phyloP scores from a whole-genome alignment of 1,140 invertebrate genomes.

The Drosophila auraria region DNA sequence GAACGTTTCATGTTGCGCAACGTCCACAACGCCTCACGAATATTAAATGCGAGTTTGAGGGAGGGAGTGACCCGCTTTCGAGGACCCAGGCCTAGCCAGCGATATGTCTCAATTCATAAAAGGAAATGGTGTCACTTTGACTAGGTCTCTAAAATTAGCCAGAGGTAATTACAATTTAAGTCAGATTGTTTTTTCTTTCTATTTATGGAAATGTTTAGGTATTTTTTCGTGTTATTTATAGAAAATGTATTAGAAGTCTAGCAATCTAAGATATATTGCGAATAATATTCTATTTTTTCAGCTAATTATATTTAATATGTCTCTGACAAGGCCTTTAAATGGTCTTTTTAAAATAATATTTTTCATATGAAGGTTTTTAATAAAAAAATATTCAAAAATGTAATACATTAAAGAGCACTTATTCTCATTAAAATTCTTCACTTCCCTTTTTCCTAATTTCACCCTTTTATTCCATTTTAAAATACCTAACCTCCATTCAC shows the following conservation, averaged over 20 bases:
- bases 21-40: conserved; percentile 63
- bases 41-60: conserved; percentile 60
- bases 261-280: too few species aligned
- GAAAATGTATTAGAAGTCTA: background rate
- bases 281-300: too few species aligned
- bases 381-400: background rate
- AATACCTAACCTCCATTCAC: background rate
- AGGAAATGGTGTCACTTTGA: background rate
- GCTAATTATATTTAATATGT: too few species aligned
- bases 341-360: too few species aligned
- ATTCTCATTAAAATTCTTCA: background rate
- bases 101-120: conserved; percentile 26
- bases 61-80: background rate
- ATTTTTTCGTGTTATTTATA: background rate
- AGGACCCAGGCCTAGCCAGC: background rate
- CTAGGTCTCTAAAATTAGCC: background rate
- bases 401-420: background rate
- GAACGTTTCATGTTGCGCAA: conserved; percentile 48
- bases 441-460: background rate
- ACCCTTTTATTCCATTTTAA: background rate
- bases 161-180: background rate
- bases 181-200: background rate
- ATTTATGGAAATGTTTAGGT: background rate
- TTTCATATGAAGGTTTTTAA: too few species aligned
- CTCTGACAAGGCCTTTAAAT: too few species aligned